Evolutionary conservation across 1,140 invertebrate genomes (phyloP).

Genomic region (Wiebesia pumilae): DNA sequence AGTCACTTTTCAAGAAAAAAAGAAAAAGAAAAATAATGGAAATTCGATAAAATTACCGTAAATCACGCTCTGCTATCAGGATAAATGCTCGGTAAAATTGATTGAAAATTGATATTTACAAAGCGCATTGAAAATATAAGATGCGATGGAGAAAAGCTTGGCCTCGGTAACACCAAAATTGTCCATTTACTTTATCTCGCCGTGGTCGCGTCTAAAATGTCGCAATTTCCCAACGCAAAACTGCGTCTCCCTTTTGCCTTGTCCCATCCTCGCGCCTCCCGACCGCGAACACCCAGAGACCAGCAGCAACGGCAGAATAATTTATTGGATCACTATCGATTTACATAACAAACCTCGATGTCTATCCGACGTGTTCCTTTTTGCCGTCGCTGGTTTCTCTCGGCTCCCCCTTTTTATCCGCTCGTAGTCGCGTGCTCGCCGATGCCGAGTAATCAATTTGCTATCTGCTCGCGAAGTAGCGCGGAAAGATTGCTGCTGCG

Average conservation of each 20-base stretch:
- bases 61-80: background rate
- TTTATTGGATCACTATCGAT: conserved; percentile 65
- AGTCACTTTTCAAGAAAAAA: background rate
- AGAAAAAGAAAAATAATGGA: background rate
- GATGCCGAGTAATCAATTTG: conserved; percentile 60
- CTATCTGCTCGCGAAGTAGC: conserved; percentile 47
- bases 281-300: background rate
- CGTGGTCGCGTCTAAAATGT: background rate
- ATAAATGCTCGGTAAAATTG: background rate
- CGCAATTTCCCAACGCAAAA: background rate
- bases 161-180: background rate
- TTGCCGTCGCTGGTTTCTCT: background rate
- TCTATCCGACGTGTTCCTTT: background rate
- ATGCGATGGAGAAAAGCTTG: background rate
- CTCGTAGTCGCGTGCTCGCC: conserved; percentile 4
- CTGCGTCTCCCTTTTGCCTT: background rate
- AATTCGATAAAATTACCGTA: background rate
- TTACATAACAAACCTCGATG: conserved; percentile 61
- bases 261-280: background rate
- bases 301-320: conserved; percentile 58
- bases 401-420: background rate
- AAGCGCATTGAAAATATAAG: background rate
- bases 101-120: conserved; percentile 3
- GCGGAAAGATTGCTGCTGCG: conserved; percentile 50
- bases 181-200: background rate